Percentiles rank a stretch among this genome's conserved stretches.
Evolutionary conservation across 2,797 vertebrate species (phyloP).

Genomic region (Nyctibius grandis): DNA sequence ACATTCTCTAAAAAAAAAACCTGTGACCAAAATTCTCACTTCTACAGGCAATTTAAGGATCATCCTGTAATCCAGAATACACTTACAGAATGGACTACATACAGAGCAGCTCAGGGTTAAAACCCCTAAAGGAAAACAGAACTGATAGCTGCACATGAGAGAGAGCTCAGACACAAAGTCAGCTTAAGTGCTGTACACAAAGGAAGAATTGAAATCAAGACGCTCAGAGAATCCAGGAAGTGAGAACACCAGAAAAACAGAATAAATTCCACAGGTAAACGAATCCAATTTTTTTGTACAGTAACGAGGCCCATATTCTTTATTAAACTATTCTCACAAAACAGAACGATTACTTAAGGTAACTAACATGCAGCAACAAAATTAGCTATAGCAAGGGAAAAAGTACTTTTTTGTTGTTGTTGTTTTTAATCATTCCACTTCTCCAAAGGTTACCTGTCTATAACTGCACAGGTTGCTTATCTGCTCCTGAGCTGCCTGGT

Average conservation of each 20-base stretch:
- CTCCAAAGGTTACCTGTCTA: background rate
- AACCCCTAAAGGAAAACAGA: background rate
- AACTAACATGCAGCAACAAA: background rate
- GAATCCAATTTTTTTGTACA: background rate
- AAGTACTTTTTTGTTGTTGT: too few species aligned
- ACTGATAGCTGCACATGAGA: fast-evolving
- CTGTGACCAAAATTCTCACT: background rate
- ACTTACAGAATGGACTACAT: background rate
- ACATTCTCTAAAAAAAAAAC: background rate
- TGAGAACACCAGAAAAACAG: background rate
- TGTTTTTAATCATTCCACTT: background rate
- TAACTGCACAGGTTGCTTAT: background rate
- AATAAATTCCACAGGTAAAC: background rate
- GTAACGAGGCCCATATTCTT: background rate
- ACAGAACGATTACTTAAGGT: background rate
- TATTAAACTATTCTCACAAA: background rate
- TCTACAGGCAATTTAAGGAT: background rate
- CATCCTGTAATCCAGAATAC: background rate
- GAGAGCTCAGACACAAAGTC: background rate
- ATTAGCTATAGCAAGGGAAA: background rate
- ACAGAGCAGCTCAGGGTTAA: background rate
- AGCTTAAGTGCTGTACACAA: background rate
- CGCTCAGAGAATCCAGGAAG: background rate
- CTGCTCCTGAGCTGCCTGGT: background rate
- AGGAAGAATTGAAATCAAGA: background rate